These are phyloP conservation scores for Dermatophagoides farinae DNA, from an alignment of 1,140 invertebrate species.

Conservation along the genomic window DNA sequence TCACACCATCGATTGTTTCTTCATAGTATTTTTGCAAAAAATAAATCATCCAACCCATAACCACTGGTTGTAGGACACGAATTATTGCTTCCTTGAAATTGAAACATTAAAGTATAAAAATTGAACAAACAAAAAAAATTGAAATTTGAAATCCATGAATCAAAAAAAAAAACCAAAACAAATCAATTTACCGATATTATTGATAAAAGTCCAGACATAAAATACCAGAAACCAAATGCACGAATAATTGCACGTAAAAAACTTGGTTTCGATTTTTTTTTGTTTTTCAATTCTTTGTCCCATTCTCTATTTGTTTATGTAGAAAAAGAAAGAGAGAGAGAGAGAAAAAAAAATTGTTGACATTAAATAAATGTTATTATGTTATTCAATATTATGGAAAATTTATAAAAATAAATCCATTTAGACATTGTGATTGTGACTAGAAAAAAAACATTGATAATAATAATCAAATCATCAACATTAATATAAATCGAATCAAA, in stretches of 20 bases:
- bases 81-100: conserved; percentile 18
- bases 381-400: not conserved
- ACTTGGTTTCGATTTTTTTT: conserved; percentile 16
- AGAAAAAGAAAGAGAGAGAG: not conserved
- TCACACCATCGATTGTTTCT: not conserved
- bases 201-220: conserved; percentile 15
- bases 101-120: conserved; percentile 9
- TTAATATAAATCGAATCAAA: not conserved
- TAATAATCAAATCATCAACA: not conserved
- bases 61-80: conserved; percentile 18
- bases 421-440: not conserved
- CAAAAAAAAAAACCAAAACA: not conserved
- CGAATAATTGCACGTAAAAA: conserved; percentile 14
- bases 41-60: conserved; percentile 16
- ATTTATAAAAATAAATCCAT: not conserved
- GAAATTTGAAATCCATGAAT: not conserved
- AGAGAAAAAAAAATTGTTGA: not conserved
- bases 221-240: conserved; percentile 17
- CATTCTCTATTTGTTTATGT: conserved; percentile 16
- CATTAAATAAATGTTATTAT: not conserved
- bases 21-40: conserved; percentile 1
- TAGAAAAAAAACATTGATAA: not conserved
- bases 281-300: conserved; percentile 19
- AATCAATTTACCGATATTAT: conserved; percentile 14
- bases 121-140: conserved; percentile 9